phyloP scores from a whole-genome alignment of 2,797 vertebrate genomes.

The Neostethus bicornis region DNA sequence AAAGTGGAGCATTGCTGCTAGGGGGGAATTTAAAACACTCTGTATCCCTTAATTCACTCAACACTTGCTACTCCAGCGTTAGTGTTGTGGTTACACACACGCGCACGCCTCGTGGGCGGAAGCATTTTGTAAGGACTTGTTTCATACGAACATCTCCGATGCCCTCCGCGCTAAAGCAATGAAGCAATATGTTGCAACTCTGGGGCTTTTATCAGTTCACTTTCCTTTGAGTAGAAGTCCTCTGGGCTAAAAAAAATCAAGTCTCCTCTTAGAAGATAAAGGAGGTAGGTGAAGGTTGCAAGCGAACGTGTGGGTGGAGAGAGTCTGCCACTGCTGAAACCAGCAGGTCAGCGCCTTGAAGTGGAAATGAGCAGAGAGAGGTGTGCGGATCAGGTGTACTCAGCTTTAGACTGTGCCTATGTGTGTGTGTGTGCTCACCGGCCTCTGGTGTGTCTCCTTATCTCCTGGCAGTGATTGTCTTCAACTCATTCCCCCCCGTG shows the following conservation, averaged over 20 bases:
- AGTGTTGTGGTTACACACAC: conserved; percentile 19
- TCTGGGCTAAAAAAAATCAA: conserved; percentile 38
- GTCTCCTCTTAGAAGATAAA: conserved; percentile 50
- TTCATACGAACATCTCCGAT: conserved; percentile 27
- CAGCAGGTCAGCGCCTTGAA: conserved; percentile 67
- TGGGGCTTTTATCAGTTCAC: conserved; percentile 44
- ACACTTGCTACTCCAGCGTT: conserved; percentile 9
- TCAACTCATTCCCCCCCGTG: conserved; percentile 4
- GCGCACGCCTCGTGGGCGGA: conserved; percentile 15
- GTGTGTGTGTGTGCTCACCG: conserved; percentile 5
- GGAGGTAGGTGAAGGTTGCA: conserved; percentile 47
- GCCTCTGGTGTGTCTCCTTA: not conserved
- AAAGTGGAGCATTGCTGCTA: conserved; percentile 9
- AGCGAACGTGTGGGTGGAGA: conserved; percentile 54
- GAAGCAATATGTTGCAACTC: conserved; percentile 54
- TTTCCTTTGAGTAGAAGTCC: conserved; percentile 40
- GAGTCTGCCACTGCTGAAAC: conserved; percentile 48
- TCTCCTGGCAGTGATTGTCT: conserved; percentile 11
- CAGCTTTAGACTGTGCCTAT: conserved; percentile 8
- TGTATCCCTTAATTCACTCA: conserved; percentile 30
- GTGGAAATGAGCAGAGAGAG: conserved; percentile 71
- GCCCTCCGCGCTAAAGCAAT: conserved; percentile 16
- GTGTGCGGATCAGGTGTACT: conserved; percentile 17
- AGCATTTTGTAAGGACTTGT: conserved; percentile 16
- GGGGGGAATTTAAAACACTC: conserved; percentile 11